Base-by-base conservation (phyloP, 2,113 vertebrate species). In the Tiliqua scincoides region DNA sequence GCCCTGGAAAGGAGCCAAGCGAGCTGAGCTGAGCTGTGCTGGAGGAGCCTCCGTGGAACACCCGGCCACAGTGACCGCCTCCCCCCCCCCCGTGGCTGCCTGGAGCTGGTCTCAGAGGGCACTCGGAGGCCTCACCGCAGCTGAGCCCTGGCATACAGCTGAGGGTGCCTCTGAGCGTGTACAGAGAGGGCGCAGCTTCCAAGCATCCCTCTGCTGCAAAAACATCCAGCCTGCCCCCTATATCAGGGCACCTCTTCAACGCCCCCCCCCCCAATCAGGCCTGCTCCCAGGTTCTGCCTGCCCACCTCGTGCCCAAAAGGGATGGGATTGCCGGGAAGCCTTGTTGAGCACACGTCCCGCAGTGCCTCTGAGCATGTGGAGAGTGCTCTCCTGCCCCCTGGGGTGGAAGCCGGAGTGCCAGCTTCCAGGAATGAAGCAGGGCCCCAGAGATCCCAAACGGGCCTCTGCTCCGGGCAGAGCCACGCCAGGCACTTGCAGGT, bases 1-100 rank as follows among this genome's bases (percentile, higher is more conserved):
- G 86, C 18, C 54, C 83, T 9, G 79, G 90, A 90, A 87, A 62
- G 1, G 0, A 57, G 86, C 88, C 88, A 85, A 43, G 25, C 78
- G 17, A 10, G n/a, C n/a, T n/a, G n/a, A n/a, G n/a, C n/a, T n/a
- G n/a, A 0, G 73, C 87, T 76, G 35, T 10, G 25, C 6, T 32
- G 6, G 20, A n/a, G 25, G 21, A 73, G 37, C n/a, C 32, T 23
- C 63, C 23, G 32, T 35, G 68, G 68, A 71, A 71, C 68, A 9
- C 35, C 70, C 37, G 35, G 70, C 70, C 35, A 21, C 7, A 23
- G 70, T 6, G 37, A 40, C 10, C 20, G 68, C 70, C 70, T 5
- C 7, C 5, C 35, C 35, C 70, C 37, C 35, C 68, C 18, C 5
- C 32, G 2, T 35, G 71, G 18, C 5, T 8, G 68, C 32, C n/a